Base-by-base conservation (phyloP, 1,140 invertebrate genomes). In the Monomorium pharaonis region DNA sequence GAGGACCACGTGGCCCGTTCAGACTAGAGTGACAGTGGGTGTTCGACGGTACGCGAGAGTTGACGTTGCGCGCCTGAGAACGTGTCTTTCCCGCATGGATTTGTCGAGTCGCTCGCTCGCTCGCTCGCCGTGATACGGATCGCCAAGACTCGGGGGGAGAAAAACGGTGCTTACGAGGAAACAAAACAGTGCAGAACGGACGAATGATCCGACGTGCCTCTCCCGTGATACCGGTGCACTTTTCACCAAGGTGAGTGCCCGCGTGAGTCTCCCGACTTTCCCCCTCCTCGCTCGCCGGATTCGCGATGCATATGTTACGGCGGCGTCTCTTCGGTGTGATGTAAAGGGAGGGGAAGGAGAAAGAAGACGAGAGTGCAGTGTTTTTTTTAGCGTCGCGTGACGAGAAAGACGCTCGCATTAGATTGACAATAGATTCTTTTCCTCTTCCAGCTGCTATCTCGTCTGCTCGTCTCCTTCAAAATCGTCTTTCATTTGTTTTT, bases 221-320 rank as follows among this genome's bases (percentile, higher is more conserved):
- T 16, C 24, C 65, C n/a, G 3, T 21, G 27, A 21, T 21, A 47
- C 16, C 14, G 47, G 51, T 58, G 49, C 62, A 14, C 16, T 56
- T 14, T 49, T 67, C 76, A 6, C 3, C n/a, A 65, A 72, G 65
- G 78, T 81, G 78, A 81, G 78, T 81, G 49, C 10, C 24, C 65
- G 65, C 16, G 18, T 7, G 21, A 54, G 47, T 3, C 24, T 63
- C 27, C 21, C 27, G 44, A 18, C 5, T 27, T 58, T 14, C 37
- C 30, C n/a, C 12, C 9, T 18, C 14, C 7, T 27, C 24, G 4
- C 16, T 58, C 27, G 3, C 18, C 12, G 16, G 44, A 37, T 65
- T 21, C 10, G 3, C 27, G 18, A 72, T 58, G 5, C 77, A 42
- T 80, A 81, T 67, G 78, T 78, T 78, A 27, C 18, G 4, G 27